phyloP scores from a whole-genome alignment of 2,113 vertebrate genomes.

The Phaethon lepturus region DNA sequence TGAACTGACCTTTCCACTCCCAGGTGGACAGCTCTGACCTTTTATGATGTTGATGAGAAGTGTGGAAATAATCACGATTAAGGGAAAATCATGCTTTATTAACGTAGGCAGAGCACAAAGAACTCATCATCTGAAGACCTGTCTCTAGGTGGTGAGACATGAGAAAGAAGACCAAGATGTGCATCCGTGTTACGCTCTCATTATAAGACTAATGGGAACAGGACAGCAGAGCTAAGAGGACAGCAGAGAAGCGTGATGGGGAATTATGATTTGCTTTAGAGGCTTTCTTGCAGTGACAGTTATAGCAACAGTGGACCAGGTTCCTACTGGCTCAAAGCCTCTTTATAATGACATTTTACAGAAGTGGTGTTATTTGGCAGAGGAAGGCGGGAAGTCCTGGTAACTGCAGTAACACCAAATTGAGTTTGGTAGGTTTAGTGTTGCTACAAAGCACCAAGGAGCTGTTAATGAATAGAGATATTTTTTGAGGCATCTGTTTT shows the following conservation, averaged over 20 bases:
- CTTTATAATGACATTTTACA: not conserved
- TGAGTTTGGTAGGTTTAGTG: not conserved
- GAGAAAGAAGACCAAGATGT: not conserved
- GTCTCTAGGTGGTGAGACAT: not conserved
- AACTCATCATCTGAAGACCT: conserved; percentile 4
- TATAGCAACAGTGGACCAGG: not conserved
- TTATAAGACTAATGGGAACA: conserved; percentile 41
- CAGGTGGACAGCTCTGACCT: conserved; percentile 58
- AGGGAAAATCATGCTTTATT: not conserved
- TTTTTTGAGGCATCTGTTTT: not conserved
- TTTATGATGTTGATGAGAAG: conserved; percentile 44
- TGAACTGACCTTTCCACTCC: conserved; percentile 61
- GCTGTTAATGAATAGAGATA: not conserved
- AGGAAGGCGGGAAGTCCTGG: not conserved
- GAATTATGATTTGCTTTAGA: not conserved
- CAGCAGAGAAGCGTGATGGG: not conserved
- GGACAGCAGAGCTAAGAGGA: not conserved
- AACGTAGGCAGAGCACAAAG: conserved; percentile 5
- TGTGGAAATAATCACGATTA: conserved; percentile 36
- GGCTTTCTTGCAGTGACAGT: not conserved
- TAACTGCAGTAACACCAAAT: not conserved
- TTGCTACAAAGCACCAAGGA: not conserved
- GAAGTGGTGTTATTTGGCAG: not conserved
- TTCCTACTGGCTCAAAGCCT: conserved; percentile 8
- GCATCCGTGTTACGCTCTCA: not conserved